Conservation (phyloP, 2,113 vertebrate species). For the Neoarius graeffei region DNA sequence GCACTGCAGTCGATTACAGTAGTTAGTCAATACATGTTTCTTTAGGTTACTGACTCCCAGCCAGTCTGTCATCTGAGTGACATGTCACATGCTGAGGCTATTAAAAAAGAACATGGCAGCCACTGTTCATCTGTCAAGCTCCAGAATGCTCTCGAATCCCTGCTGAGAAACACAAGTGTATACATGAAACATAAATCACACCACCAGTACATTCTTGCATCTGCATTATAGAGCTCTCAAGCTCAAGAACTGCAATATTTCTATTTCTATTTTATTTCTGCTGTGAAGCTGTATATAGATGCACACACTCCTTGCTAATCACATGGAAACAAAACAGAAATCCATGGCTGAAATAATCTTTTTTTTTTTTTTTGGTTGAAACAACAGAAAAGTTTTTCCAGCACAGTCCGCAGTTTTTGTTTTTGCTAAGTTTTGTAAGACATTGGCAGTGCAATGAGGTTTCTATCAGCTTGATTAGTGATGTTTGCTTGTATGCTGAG, state of each 20-base stretch:
- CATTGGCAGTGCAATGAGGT: conserved; percentile 4
- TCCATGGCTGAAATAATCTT: neutral
- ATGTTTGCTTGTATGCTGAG: conserved; percentile 32
- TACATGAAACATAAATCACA: neutral
- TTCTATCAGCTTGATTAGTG: conserved; percentile 37
- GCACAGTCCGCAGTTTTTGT: neutral
- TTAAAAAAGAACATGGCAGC: neutral
- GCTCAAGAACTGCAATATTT: neutral
- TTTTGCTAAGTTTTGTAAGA: neutral
- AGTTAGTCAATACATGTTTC: neutral
- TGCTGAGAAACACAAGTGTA: conserved; percentile 1
- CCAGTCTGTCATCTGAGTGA: neutral
- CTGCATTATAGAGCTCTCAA: neutral
- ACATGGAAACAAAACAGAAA: neutral
- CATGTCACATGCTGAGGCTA: conserved; percentile 4
- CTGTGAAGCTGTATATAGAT: neutral
- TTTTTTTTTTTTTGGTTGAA: neutral
- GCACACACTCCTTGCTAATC: neutral
- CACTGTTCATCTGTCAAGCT: neutral
- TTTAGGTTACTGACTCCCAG: neutral
- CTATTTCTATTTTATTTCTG: neutral
- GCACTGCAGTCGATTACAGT: neutral
- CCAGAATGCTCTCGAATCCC: neutral
- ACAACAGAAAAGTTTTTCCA: conserved; percentile 3
- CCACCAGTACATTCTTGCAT: neutral